Conservation (phyloP, 2,113 vertebrate species). For the Tychaedon coryphoeus region DNA sequence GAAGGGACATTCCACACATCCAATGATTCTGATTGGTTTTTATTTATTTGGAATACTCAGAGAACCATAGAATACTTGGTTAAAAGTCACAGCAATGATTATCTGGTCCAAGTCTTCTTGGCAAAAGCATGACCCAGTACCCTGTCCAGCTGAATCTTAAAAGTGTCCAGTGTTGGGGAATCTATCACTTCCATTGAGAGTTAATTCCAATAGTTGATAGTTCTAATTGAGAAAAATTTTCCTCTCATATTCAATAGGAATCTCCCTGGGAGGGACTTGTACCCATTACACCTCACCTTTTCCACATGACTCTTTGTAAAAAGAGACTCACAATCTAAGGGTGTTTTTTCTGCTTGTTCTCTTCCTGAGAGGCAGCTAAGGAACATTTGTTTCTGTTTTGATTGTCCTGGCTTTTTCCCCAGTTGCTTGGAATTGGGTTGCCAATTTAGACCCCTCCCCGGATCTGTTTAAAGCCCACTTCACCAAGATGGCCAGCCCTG, state of each 20-base stretch:
- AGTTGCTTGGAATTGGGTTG: not conserved
- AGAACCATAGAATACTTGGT: not conserved
- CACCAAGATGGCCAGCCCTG: not conserved
- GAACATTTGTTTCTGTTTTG: not conserved
- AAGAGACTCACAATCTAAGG: not conserved
- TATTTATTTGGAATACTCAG: not conserved
- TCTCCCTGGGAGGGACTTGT: not conserved
- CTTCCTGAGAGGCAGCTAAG: not conserved
- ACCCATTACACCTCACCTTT: not conserved
- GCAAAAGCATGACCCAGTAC: not conserved
- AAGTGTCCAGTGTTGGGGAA: not conserved
- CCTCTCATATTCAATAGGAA: not conserved
- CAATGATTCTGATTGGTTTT: not conserved
- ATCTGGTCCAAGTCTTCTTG: not conserved
- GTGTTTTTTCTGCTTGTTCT: not conserved
- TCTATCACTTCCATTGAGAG: rapidly evolving
- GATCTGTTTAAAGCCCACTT: not conserved
- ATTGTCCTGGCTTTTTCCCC: not conserved
- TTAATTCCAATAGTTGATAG: not conserved
- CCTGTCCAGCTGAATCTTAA: not conserved
- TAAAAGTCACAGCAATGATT: not conserved
- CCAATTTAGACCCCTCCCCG: rapidly evolving
- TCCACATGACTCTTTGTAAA: not conserved
- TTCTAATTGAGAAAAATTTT: not conserved
- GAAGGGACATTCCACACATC: not conserved